Evolutionary conservation across 2,113 vertebrate species (phyloP).

Genomic region (Vulpes lagopus): DNA sequence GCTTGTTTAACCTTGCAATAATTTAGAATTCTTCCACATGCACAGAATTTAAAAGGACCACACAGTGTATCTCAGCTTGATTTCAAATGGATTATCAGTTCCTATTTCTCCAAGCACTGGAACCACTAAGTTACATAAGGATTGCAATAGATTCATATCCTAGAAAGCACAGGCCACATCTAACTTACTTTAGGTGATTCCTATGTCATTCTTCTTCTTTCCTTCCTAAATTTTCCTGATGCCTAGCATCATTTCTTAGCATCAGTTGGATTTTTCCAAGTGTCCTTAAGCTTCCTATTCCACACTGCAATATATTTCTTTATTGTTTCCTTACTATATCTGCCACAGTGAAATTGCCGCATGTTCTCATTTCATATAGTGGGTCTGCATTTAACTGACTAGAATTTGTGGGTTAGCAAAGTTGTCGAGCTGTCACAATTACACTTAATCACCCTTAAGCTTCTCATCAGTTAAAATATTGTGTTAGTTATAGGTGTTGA

Average conservation of each 20-base stretch:
- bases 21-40: background rate
- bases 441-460: slow-evolving; percentile 23
- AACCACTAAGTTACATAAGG: background rate
- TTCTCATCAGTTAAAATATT: slow-evolving; percentile 63
- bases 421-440: slow-evolving; percentile 42
- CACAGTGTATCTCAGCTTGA: background rate
- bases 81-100: background rate
- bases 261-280: background rate
- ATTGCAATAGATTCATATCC: background rate
- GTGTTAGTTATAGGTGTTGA: background rate
- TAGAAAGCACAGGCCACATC: background rate
- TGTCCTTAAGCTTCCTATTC: background rate
- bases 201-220: background rate
- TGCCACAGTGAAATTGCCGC: background rate
- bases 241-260: background rate
- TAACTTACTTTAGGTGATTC: background rate
- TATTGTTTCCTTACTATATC: background rate
- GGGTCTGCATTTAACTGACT: slow-evolving; percentile 27
- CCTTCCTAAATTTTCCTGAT: background rate
- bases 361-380: slow-evolving; percentile 46
- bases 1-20: background rate
- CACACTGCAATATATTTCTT: background rate
- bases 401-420: slow-evolving; percentile 26
- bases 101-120: background rate
- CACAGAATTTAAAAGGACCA: background rate